Evolutionary conservation across 1,140 invertebrate species (phyloP).

Genomic region (Atopsyche davidsoni): DNA sequence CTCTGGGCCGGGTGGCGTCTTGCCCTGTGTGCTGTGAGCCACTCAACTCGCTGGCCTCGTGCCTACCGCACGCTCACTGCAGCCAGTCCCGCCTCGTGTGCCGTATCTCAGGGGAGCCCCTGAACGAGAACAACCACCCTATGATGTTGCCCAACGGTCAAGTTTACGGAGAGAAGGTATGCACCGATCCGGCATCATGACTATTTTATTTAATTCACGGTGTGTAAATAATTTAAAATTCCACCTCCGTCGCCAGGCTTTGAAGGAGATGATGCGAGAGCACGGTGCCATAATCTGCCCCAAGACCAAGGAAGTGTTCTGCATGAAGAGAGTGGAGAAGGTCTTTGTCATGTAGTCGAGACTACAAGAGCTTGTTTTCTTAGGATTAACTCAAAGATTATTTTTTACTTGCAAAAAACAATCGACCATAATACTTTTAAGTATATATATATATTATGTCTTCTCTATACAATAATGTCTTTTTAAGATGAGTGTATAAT

Average conservation of each 20-base stretch:
- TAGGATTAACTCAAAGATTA: too few species aligned
- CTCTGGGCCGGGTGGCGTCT: slow-evolving; percentile 63
- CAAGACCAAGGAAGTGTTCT: slow-evolving; percentile 83
- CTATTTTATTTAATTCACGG: background rate
- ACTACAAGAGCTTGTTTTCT: too few species aligned
- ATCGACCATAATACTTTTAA: too few species aligned
- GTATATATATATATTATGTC: too few species aligned
- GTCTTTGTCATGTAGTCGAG: slow-evolving; percentile 81
- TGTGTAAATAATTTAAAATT: too few species aligned
- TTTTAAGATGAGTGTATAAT: too few species aligned
- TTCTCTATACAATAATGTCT: too few species aligned
- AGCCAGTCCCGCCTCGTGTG: slow-evolving; percentile 92
- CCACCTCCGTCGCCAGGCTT: too few species aligned
- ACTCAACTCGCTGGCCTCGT: slow-evolving; percentile 78
- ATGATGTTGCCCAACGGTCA: slow-evolving; percentile 98
- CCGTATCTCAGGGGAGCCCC: slow-evolving; percentile 81
- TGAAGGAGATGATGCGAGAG: slow-evolving; percentile 81
- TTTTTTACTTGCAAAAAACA: too few species aligned
- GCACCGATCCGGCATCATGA: background rate
- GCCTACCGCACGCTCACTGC: slow-evolving; percentile 92
- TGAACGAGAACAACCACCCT: slow-evolving; percentile 96
- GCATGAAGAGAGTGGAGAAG: slow-evolving; percentile 86
- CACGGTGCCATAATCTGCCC: slow-evolving; percentile 89
- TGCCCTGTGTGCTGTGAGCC: slow-evolving; percentile 92
- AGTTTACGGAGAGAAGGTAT: slow-evolving; percentile 93